Conservation (phyloP, 2,888 invertebrate species). For the Mellilla xanthometata region DNA sequence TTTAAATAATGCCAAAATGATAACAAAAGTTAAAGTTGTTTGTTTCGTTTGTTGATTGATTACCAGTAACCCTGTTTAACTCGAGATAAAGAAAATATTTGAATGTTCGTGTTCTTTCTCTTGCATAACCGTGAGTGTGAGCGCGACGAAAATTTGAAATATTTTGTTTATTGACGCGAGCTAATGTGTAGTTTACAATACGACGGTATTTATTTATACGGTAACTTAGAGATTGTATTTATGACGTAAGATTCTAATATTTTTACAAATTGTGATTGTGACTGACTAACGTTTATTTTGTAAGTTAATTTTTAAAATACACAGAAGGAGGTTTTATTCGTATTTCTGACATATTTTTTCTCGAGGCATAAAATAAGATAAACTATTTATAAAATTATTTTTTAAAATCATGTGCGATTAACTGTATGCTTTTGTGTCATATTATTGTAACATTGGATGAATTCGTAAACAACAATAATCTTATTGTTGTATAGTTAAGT, state of each 20-base stretch:
- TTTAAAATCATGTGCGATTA: not conserved
- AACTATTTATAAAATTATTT: not conserved
- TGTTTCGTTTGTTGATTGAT: too few species aligned
- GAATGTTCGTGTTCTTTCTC: too few species aligned
- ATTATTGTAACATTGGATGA: conserved; percentile 5
- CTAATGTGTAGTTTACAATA: too few species aligned
- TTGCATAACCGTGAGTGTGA: too few species aligned
- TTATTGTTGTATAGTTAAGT: not conserved
- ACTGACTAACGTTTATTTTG: conserved; percentile 14
- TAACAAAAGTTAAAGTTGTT: too few species aligned
- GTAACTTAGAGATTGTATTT: not conserved
- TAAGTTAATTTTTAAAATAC: conserved; percentile 2
- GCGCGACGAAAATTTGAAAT: too few species aligned
- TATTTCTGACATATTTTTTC: not conserved
- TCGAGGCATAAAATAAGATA: not conserved
- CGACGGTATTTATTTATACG: not conserved
- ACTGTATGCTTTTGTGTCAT: conserved; percentile 15
- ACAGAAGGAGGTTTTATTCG: not conserved
- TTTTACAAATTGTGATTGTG: conserved; percentile 11
- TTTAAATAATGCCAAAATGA: too few species aligned
- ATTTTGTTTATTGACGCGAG: not conserved
- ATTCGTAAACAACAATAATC: not conserved
- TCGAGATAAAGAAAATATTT: too few species aligned
- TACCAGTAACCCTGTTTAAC: too few species aligned
- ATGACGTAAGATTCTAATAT: not conserved